Evolutionary conservation across 2,797 vertebrate genomes (phyloP), one percentile per base, ranked within the genome.

Genomic region (Parotocinclus haroldoi): DNA sequence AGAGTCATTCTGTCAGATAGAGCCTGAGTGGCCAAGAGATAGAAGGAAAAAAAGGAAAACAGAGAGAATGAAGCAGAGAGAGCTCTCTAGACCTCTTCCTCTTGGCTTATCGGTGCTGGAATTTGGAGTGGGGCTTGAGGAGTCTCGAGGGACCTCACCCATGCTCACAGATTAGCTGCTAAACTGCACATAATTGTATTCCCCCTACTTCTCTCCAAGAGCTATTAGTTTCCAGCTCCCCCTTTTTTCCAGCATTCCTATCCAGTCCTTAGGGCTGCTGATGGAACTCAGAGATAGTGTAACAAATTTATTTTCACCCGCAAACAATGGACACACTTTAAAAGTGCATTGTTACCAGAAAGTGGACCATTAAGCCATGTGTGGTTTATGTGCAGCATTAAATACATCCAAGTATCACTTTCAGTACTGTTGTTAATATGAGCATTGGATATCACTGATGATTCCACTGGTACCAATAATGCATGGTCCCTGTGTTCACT

Each of bases 151-250:
- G 94, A 92, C 86, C 84, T 87, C 80, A 90, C 91, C 90, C 92
- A 92, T 92, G 87, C 89, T 89, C 87, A 83, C 86, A 94, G 94
- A 95, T 96, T 94, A 94, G 92, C 91, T 89, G 90, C 90, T 92
- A 91, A 95, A 95, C 91, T 92, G 91, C 89, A 89, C 88, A 89
- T 95, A 95, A 95, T 96, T 94, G 92, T 89, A 90, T 93, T 93
- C 92, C 91, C 91, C 86, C 90, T 84, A 84, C 91, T 85, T 93
- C 92, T 91, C 90, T 87, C 85, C 90, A 92, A 89, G 86, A 93
- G 91, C 93, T 92, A 93, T 95, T 95, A 93, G 90, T 91, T 89
- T 79, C 90, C 84, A 87, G 89, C 91, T 91, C 92, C 89, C 90
- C 10, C 17, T 16, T 46, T 59, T 72, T 84, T 84, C 79, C 81